Conservation (phyloP, 2,113 vertebrate genomes). For the Entomyzon cyanotis region DNA sequence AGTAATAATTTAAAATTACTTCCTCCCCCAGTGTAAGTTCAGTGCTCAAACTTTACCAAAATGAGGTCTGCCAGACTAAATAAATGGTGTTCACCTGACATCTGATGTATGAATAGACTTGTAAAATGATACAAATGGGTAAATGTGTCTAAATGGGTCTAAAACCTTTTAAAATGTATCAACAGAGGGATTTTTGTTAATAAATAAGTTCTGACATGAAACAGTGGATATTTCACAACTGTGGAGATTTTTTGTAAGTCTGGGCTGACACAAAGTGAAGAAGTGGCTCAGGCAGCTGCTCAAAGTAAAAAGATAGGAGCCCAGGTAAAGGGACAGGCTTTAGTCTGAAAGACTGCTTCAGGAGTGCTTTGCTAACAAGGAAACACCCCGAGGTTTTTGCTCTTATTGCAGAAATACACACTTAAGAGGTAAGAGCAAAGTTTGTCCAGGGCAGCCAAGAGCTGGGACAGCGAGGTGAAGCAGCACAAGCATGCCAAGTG, state of each 20-base stretch:
- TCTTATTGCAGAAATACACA: background rate
- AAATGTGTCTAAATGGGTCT: background rate
- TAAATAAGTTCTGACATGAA: background rate
- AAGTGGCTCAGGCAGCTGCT: background rate
- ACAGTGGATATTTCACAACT: background rate
- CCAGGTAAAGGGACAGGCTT: background rate
- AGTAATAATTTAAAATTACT: background rate
- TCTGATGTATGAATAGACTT: background rate
- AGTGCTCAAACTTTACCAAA: background rate
- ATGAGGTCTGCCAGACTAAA: accelerated
- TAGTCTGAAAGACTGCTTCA: background rate
- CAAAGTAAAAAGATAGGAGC: background rate
- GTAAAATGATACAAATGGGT: background rate
- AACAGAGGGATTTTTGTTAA: background rate
- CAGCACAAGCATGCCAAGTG: accelerated
- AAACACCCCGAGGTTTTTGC: background rate
- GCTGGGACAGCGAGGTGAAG: accelerated
- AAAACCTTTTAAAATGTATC: background rate
- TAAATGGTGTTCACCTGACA: background rate
- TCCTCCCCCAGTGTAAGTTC: background rate
- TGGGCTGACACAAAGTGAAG: background rate
- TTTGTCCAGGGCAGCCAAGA: background rate
- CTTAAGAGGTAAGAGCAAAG: background rate
- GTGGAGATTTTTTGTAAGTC: background rate
- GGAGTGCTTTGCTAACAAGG: background rate